A percentile compares a stretch with the other conserved stretches of the same genome.
Evolutionary conservation across 2,113 vertebrate genomes (phyloP).

Genomic region (Arothron firmamentum): DNA sequence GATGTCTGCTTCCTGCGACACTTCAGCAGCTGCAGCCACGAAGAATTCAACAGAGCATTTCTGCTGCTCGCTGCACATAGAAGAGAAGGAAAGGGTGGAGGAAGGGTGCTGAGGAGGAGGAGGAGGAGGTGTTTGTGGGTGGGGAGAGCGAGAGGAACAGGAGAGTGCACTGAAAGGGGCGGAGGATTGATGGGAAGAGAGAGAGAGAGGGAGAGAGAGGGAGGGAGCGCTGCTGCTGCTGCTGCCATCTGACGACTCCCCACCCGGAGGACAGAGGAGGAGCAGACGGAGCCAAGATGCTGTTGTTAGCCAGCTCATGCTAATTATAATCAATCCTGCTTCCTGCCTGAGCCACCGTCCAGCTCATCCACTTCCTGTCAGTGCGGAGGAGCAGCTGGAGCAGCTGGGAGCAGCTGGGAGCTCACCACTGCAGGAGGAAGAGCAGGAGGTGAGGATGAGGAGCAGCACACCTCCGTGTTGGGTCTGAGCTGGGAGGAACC

Average conservation of each 20-base stretch:
- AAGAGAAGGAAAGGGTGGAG: conserved; percentile 13
- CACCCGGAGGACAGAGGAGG: conserved; percentile 63
- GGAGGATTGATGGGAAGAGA: conserved; percentile 33
- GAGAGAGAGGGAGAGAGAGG: conserved; percentile 25
- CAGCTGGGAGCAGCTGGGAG: too few species aligned
- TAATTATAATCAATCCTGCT: conserved; percentile 52
- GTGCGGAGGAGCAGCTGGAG: too few species aligned
- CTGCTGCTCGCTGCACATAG: conserved; percentile 53
- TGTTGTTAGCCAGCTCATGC: conserved; percentile 55
- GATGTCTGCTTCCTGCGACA: conserved; percentile 29
- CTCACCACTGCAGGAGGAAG: too few species aligned
- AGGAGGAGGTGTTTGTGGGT: conserved; percentile 47
- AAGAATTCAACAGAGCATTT: conserved; percentile 68
- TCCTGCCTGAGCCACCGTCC: too few species aligned
- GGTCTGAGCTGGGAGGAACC: too few species aligned
- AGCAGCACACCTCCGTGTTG: too few species aligned
- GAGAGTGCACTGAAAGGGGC: conserved; percentile 51
- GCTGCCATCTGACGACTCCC: conserved; percentile 68
- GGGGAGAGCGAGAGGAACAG: conserved; percentile 52
- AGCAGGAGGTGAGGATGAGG: too few species aligned
- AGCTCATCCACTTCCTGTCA: too few species aligned
- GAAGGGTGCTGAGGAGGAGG: conserved; percentile 26
- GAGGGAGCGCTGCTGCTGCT: conserved; percentile 55
- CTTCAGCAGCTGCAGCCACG: conserved; percentile 42
- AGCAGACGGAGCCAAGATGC: conserved; percentile 58